These are phyloP conservation scores for Phalacrocorax brasilianus DNA, from an alignment of 2,113 vertebrate species.

Conservation along the genomic window DNA sequence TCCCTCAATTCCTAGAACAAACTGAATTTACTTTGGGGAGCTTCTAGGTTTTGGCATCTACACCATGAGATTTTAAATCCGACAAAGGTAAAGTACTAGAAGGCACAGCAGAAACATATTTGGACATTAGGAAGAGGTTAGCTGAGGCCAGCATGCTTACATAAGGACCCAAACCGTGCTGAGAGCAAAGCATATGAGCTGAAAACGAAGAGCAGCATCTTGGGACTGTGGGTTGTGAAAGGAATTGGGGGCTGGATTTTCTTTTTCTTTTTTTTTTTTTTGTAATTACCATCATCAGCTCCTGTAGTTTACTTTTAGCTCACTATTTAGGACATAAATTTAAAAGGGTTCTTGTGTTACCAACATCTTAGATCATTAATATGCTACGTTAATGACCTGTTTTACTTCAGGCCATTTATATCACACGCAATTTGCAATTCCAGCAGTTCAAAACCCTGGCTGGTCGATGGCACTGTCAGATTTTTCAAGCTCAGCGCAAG, in stretches of 20 bases:
- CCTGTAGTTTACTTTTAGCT: neutral
- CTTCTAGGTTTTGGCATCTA: neutral
- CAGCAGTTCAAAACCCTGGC: neutral
- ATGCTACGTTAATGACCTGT: constrained; percentile 42
- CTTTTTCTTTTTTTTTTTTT: neutral
- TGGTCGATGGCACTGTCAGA: neutral
- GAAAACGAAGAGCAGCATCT: constrained; percentile 12
- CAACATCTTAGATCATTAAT: constrained; percentile 20
- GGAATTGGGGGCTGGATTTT: neutral
- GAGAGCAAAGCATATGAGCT: neutral
- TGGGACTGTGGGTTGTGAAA: neutral
- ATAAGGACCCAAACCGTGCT: neutral
- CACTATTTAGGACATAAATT: constrained; percentile 1
- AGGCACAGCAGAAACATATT: constrained; percentile 11
- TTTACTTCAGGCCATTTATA: constrained; percentile 42
- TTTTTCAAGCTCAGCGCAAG: neutral
- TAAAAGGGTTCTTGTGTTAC: neutral
- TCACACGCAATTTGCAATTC: constrained; percentile 4
- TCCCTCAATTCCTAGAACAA: neutral
- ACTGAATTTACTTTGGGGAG: neutral
- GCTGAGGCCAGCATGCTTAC: constrained; percentile 42
- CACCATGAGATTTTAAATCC: neutral
- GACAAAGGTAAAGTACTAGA: constrained; percentile 21
- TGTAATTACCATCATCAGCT: neutral
- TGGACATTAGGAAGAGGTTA: constrained; percentile 32